phyloP scores from a whole-genome alignment of 2,797 vertebrate genomes.

The Peromyscus eremicus region DNA sequence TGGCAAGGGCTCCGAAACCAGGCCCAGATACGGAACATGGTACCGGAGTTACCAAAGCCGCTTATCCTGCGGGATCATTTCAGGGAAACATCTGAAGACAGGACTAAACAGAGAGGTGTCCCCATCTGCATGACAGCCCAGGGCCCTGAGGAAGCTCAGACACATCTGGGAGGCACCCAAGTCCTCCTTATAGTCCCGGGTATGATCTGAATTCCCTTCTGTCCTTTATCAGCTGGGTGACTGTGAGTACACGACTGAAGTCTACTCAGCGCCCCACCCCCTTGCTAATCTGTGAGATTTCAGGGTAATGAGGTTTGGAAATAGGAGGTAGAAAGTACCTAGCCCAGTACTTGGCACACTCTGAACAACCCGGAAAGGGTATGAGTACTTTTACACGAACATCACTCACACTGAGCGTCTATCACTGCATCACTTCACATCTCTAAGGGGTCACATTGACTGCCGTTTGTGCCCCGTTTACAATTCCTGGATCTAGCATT shows the following conservation, averaged over 20 bases:
- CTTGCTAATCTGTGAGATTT: background rate
- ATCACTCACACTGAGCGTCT: background rate
- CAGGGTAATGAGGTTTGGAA: background rate
- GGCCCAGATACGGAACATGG: background rate
- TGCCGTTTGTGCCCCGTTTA: background rate
- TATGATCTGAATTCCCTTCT: constrained; percentile 1
- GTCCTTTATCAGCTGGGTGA: background rate
- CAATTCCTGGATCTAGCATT: constrained; percentile 1
- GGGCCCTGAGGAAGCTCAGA: constrained; percentile 14
- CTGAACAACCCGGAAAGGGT: background rate
- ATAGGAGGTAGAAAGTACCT: background rate
- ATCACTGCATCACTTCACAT: background rate
- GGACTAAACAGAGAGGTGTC: background rate
- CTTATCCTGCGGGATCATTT: background rate
- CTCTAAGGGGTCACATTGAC: background rate
- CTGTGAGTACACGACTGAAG: background rate
- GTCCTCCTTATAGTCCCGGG: background rate
- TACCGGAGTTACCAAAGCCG: background rate
- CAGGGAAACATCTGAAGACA: constrained; percentile 23
- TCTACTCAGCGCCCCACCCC: background rate
- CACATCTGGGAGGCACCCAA: background rate
- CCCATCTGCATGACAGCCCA: background rate
- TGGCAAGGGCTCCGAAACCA: background rate
- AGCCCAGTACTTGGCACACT: background rate
- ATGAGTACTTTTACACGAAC: background rate